These are phyloP conservation scores for Geodia barretti DNA, from an alignment of 37 sponge, comb jelly and placozoan species.

Conservation along the genomic window DNA sequence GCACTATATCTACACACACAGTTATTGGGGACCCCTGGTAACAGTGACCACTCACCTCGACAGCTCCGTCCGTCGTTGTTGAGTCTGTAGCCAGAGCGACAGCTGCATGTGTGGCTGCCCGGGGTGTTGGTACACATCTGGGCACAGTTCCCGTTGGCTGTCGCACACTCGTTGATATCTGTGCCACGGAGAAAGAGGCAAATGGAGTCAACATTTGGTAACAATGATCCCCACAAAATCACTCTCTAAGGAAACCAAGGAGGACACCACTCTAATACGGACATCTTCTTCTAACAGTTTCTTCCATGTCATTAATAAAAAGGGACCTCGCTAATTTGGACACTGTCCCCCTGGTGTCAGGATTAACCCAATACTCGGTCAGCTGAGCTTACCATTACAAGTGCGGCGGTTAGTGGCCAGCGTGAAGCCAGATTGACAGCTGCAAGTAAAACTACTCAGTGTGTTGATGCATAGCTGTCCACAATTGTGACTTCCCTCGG, in stretches of 20 bases:
- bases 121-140: slow-evolving; percentile 45
- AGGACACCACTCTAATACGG: neutral
- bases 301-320: neutral
- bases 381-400: slow-evolving; percentile 18
- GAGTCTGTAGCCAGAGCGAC: slow-evolving; percentile 18
- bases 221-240: too few species aligned
- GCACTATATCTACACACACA: too few species aligned
- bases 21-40: neutral
- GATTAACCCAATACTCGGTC: too few species aligned
- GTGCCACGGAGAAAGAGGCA: too few species aligned
- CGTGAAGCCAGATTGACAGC: neutral
- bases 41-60: slow-evolving; percentile 26
- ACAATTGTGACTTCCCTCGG: slow-evolving; percentile 1
- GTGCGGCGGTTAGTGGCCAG: neutral
- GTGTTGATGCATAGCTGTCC: slow-evolving; percentile 1
- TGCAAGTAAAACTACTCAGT: neutral
- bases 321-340: neutral
- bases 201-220: too few species aligned
- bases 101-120: slow-evolving; percentile 30
- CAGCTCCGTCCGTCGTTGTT: slow-evolving; percentile 7
- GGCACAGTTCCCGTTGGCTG: slow-evolving; percentile 9
- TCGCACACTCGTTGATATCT: slow-evolving; percentile 38
- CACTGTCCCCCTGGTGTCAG: neutral
- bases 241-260: too few species aligned
- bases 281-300: neutral